Conservation (phyloP, 2,888 invertebrate genomes). For the Monoplex corrugatus region DNA sequence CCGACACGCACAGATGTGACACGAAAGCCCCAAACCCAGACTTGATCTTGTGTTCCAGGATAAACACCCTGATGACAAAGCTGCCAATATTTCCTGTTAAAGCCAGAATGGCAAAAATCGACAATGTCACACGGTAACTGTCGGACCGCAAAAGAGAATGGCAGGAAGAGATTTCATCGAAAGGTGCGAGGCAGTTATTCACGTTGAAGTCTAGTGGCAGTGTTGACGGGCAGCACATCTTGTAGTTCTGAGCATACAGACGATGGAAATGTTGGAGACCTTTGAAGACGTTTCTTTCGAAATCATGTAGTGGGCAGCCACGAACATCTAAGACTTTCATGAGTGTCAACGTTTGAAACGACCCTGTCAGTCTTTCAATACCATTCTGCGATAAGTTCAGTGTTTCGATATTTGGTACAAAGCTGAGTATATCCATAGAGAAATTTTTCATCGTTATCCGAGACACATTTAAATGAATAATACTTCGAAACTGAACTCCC, state of each 20-base stretch:
- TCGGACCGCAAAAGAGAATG: conserved; percentile 32
- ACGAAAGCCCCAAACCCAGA: conserved; percentile 47
- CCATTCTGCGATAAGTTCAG: neutral
- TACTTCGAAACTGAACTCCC: neutral
- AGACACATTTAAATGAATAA: neutral
- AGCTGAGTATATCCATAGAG: neutral
- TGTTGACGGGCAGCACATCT: conserved; percentile 30
- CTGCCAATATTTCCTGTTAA: conserved; percentile 30
- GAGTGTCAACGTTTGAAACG: neutral
- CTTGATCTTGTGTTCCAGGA: neutral
- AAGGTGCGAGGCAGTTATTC: conserved; percentile 34
- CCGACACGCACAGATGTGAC: conserved; percentile 52
- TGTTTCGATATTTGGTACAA: neutral
- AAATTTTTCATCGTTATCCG: neutral
- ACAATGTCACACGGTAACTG: conserved; percentile 29
- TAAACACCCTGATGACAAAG: conserved; percentile 5
- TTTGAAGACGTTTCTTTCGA: neutral
- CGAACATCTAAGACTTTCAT: neutral
- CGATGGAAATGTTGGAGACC: neutral
- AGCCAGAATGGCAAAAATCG: conserved; percentile 35
- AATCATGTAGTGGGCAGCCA: conserved; percentile 21
- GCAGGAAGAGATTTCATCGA: conserved; percentile 49
- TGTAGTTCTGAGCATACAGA: conserved; percentile 38
- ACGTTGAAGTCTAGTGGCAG: conserved; percentile 17
- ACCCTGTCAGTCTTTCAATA: neutral